Conservation (phyloP, 2,113 vertebrate species). For the Coptodon bakossiorum region DNA sequence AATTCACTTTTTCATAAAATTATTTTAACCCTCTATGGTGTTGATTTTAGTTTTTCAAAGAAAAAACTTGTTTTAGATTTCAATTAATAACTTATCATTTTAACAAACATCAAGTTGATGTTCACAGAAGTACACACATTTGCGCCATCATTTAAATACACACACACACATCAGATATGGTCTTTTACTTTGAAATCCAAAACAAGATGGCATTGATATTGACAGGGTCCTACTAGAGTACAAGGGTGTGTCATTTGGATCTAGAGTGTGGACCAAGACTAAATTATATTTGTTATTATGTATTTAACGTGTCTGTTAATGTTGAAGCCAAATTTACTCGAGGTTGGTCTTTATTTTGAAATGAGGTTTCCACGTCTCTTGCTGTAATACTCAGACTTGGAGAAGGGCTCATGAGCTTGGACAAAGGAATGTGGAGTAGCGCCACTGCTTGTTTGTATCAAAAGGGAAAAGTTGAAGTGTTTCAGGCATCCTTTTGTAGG, state of each 20-base stretch:
- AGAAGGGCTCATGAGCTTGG: background rate
- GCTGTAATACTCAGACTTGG: background rate
- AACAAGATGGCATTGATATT: background rate
- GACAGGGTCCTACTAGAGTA: background rate
- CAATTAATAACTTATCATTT: too few species aligned
- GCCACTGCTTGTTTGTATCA: background rate
- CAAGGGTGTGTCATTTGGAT: background rate
- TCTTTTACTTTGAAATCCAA: too few species aligned
- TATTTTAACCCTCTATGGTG: too few species aligned
- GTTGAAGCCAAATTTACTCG: background rate
- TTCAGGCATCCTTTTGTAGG: background rate
- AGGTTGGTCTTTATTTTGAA: background rate
- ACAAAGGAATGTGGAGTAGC: background rate
- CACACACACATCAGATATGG: too few species aligned
- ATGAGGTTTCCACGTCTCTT: background rate
- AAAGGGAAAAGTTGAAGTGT: background rate
- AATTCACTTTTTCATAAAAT: too few species aligned
- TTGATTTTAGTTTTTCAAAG: too few species aligned
- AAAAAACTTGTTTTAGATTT: too few species aligned
- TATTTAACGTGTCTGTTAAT: background rate
- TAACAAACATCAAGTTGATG: too few species aligned
- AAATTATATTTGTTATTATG: background rate
- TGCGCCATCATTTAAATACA: too few species aligned
- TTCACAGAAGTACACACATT: too few species aligned
- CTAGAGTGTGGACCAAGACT: background rate